Percentiles rank a stretch among this genome's conserved stretches.
Conservation (phyloP, 37 sponge, comb jelly and placozoan species). For the Agelas oroides region DNA sequence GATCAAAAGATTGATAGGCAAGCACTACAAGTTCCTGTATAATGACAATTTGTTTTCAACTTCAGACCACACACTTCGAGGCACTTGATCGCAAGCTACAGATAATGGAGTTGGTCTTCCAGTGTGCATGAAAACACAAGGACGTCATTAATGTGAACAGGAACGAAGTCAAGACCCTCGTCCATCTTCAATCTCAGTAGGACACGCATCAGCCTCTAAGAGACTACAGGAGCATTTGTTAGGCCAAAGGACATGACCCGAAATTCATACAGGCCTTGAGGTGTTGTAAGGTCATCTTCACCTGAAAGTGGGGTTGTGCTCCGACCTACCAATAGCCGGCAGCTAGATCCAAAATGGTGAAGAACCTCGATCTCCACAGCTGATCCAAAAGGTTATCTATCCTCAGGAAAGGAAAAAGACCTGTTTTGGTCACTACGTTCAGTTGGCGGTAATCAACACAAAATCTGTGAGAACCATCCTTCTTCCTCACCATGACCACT, state of each 20-base stretch:
- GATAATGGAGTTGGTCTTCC: slow-evolving; percentile 49
- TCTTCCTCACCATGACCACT: slow-evolving; percentile 45
- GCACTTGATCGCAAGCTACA: background rate
- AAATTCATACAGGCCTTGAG: slow-evolving; percentile 59
- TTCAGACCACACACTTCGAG: slow-evolving; percentile 27
- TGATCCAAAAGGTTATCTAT: no score
- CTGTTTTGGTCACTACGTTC: slow-evolving; percentile 33
- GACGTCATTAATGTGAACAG: slow-evolving; percentile 57
- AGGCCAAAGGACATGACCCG: slow-evolving; percentile 64
- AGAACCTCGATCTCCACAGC: no score
- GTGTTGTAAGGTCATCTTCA: slow-evolving; percentile 56
- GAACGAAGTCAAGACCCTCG: slow-evolving; percentile 31
- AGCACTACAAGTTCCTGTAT: background rate
- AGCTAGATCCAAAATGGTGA: slow-evolving; percentile 40
- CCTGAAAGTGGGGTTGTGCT: slow-evolving; percentile 29
- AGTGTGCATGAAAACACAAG: slow-evolving; percentile 43
- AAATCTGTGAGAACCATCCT: slow-evolving; percentile 40
- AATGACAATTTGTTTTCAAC: slow-evolving; percentile 46
- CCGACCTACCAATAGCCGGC: slow-evolving; percentile 52
- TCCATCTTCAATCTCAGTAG: slow-evolving; percentile 16
- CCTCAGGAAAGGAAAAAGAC: no score
- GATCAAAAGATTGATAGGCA: background rate
- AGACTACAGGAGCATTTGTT: slow-evolving; percentile 40
- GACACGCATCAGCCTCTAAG: slow-evolving; percentile 37
- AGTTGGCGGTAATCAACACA: slow-evolving; percentile 38